These are phyloP conservation scores for Ia io DNA, from an alignment of 2,113 vertebrate species.

Conservation along the genomic window DNA sequence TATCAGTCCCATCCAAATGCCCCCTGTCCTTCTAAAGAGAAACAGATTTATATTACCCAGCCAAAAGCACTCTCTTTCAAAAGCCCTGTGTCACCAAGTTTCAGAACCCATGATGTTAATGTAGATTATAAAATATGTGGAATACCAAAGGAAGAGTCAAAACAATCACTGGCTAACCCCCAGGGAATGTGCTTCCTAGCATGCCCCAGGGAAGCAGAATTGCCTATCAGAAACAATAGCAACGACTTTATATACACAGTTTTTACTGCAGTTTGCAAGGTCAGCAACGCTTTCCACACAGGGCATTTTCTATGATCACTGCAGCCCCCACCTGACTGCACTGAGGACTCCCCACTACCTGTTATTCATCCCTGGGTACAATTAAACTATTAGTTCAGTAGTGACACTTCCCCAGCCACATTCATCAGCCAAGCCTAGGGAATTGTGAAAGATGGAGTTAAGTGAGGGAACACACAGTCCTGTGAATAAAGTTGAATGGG, in stretches of 20 bases:
- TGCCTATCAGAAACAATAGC: background rate
- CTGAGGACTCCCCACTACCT: background rate
- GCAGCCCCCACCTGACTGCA: background rate
- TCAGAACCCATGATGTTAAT: conserved; percentile 47
- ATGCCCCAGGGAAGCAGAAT: background rate
- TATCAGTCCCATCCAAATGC: conserved; percentile 31
- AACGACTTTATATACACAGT: background rate
- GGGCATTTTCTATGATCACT: background rate
- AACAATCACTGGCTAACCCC: background rate
- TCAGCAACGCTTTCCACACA: fast-evolving
- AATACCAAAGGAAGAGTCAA: conserved; percentile 11
- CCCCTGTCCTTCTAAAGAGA: conserved; percentile 56
- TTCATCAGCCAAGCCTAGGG: background rate
- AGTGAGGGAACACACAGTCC: background rate
- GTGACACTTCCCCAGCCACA: background rate
- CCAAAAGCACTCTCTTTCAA: conserved; percentile 49
- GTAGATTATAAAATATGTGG: conserved; percentile 35
- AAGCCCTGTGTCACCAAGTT: background rate
- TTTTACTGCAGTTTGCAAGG: background rate
- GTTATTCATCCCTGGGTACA: background rate
- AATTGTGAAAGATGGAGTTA: background rate
- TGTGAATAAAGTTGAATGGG: background rate
- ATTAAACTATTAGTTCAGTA: background rate
- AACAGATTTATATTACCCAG: conserved; percentile 48
- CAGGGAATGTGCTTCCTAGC: background rate